Evolutionary conservation across 2,888 invertebrate species (phyloP), one percentile per base, ranked within the genome.

Genomic region (Eilema sororculum): DNA sequence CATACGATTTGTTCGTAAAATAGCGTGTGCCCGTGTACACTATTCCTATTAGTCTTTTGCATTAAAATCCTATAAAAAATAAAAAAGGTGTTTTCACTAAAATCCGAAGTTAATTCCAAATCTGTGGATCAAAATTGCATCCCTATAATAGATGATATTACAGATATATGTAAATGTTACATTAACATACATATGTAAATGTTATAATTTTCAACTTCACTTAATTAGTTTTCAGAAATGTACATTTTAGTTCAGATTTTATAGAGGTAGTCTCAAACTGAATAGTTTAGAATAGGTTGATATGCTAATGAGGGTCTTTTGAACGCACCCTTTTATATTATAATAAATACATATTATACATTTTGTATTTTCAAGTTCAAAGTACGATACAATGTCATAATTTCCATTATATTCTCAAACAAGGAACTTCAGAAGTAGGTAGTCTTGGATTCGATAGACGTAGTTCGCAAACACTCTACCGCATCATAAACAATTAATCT

Each of bases 291-390:
- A 66, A 58, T 66, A 66, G 66, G 58, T 66, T 66, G 66, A 66
- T 66, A 66, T 66, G 66, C 52, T 65, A 65, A 65, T 65, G 65
- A 65, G 65, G 65, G 37, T 33, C 57, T 58, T 41, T 37, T 30
- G 66, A 37, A 41, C 24, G 37, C 13, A 41, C 20, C 57, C 28
- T 37, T 57, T 58, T 30, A 57, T 24, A 65, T 52, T 30, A 65
- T 56, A 22, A 65, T 65, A 56, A 30, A 56, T 65, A 46, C 25
- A n/a, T 52, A n/a, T 10, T 62, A 33, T 22, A 60, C 22, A 62
- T 22, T 22, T 24, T 37, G 24, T 41, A 16, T 52, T 25, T 46
- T 28, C 25, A 64, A 28, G 25, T 6, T 25, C 28, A 28, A 52
- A 64, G 6, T 12, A 6, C 13, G 5, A 28, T 41, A 41, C 28